Evolutionary conservation across 2,797 vertebrate genomes (phyloP).

Genomic region (Trachops cirrhosus): DNA sequence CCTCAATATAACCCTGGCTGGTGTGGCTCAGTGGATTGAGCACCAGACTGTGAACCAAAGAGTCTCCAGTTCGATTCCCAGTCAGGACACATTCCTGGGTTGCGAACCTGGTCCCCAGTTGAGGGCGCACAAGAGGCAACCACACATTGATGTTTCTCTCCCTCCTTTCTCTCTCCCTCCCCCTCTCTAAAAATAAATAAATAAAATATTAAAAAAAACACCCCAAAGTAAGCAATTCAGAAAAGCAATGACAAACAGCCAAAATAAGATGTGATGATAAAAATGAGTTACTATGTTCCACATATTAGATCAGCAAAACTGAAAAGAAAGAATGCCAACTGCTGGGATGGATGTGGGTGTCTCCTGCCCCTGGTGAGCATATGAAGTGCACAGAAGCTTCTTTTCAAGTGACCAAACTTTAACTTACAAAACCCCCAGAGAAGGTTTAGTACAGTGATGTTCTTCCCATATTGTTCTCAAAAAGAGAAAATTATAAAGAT

Average conservation of each 20-base stretch:
- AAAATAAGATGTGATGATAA: background rate
- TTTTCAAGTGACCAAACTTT: background rate
- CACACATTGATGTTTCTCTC: no score
- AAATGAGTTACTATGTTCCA: background rate
- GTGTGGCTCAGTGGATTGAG: no score
- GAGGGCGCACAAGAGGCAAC: no score
- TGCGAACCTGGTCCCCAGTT: no score
- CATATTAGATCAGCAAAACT: background rate
- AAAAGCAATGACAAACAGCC: background rate
- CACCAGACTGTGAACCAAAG: no score
- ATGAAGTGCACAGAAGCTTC: background rate
- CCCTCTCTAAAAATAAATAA: no score
- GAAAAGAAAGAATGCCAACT: accelerated
- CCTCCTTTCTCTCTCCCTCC: no score
- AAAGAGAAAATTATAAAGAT: background rate
- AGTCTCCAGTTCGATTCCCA: no score
- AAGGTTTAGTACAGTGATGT: background rate
- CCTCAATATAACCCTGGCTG: background rate
- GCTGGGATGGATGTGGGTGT: accelerated
- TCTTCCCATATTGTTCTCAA: no score
- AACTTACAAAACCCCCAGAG: background rate
- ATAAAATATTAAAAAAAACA: background rate
- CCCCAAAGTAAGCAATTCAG: background rate
- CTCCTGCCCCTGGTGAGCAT: no score
- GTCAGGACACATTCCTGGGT: no score